Evolutionary conservation across 2,113 vertebrate species (phyloP), one percentile per base, ranked within the genome.

Genomic region (Neotragus moschatus): DNA sequence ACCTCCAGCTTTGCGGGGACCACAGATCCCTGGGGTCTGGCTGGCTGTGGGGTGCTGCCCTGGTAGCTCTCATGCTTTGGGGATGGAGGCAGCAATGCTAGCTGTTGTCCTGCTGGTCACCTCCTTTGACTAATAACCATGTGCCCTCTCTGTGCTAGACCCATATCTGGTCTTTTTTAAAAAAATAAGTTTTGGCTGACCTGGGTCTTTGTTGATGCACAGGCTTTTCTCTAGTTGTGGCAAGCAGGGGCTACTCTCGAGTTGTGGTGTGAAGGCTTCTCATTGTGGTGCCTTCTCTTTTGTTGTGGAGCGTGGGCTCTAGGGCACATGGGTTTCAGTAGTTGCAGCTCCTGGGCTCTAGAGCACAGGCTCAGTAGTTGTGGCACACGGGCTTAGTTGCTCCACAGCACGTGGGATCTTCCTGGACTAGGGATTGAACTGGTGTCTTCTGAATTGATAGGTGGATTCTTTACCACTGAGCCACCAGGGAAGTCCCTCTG

Each of bases 31-130:
- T 0, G 11, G 87, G 47, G 21, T 25, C 10, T 11, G 25, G 45
- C 26, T 5, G 2, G 6, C 33, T 1, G 0, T 1, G 2, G 2
- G 45, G 4, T 21, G 28, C n/a, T 4, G 16, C 30, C 30, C 0
- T 4, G n/a, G 55, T 5, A 1, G 9, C 5, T 14, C 12, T 47
- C 36, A 11, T 9, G 10, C 75, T 21, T 23, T 13, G 0, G 25
- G 47, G 61, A 25, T 11, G 55, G 17, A 15, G 28, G 9, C 0
- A 1, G 47, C n/a, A 43, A 33, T 0, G 0, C 21, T 3, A 14
- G 26, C 28, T 12, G 15, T 2, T 1, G 0, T n/a, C 11, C 2
- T 1, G 8, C 26, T 28, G 81, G n/a, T 14, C 12, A 0, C 7
- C 47, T 12, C 26, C 51, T 23, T 36, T 4, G 3, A 1, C 5